These are phyloP conservation scores for Clitarchus hookeri DNA, from an alignment of 2,888 invertebrate species.

Conservation along the genomic window DNA sequence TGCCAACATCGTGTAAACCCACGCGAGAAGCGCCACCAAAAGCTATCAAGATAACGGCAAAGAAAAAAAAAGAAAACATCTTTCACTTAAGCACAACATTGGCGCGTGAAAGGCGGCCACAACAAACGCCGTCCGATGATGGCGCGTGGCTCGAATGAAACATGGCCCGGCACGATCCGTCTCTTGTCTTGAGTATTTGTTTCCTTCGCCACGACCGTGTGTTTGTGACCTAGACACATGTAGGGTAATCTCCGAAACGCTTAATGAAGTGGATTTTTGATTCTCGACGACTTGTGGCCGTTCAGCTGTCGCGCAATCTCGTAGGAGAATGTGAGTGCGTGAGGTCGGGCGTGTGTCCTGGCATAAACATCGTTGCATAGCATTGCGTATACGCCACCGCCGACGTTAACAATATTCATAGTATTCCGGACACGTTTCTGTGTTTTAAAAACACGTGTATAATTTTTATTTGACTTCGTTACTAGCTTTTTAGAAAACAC, in stretches of 20 bases:
- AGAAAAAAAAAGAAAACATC: too few relatives aligned
- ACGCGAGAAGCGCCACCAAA: too few relatives aligned
- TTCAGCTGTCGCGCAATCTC: not conserved
- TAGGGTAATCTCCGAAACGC: not conserved
- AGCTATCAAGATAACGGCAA: too few relatives aligned
- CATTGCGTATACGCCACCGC: too few relatives aligned
- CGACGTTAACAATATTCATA: too few relatives aligned
- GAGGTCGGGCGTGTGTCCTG: not conserved
- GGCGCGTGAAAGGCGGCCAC: not conserved
- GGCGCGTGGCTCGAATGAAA: not conserved
- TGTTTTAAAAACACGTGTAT: too few relatives aligned
- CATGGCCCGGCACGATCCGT: not conserved
- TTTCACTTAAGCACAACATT: not conserved
- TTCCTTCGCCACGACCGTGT: not conserved
- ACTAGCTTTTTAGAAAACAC: too few relatives aligned
- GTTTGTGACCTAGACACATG: not conserved
- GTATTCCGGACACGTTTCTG: too few relatives aligned
- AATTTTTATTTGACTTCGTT: too few relatives aligned
- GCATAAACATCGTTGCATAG: not conserved
- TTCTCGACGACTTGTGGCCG: not conserved
- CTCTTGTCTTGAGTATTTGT: not conserved
- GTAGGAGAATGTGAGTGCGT: not conserved
- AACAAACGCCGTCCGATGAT: not conserved
- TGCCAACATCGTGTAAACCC: too few relatives aligned
- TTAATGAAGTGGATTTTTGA: not conserved